A percentile compares a stretch with the other conserved stretches of the same genome.
Evolutionary conservation across 2,797 vertebrate species (phyloP).

Genomic region (Anolis apletophallus): DNA sequence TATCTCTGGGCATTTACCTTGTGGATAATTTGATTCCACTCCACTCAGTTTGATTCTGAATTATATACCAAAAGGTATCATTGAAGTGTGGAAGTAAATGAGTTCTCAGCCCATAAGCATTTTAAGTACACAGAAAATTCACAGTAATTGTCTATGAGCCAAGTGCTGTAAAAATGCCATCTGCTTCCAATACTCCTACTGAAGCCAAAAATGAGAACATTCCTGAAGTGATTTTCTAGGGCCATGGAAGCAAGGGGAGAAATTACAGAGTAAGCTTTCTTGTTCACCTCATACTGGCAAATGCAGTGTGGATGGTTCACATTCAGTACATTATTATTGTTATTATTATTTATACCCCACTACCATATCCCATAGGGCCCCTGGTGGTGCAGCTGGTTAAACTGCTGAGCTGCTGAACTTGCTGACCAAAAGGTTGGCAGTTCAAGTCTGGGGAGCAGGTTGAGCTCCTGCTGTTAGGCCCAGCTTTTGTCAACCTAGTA

Average conservation of each 20-base stretch:
- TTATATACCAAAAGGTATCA: background rate
- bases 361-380: no score
- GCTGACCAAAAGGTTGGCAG: no score
- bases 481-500: no score
- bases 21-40: background rate
- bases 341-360: no score
- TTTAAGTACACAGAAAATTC: fast-evolving
- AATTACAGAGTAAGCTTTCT: background rate
- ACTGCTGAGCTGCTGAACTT: no score
- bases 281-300: background rate
- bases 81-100: slow-evolving; percentile 8
- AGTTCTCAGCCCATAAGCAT: background rate
- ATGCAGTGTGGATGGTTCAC: background rate
- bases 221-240: slow-evolving; percentile 37
- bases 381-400: no score
- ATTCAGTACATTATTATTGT: no score
- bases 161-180: slow-evolving; percentile 42
- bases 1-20: background rate
- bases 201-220: slow-evolving; percentile 8
- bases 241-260: slow-evolving; percentile 32
- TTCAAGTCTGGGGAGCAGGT: no score
- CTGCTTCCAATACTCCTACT: slow-evolving; percentile 38
- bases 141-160: slow-evolving; percentile 11
- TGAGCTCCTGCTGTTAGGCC: no score
- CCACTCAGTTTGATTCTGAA: background rate